phyloP scores from a whole-genome alignment of 1,140 invertebrate genomes.

The Streblospio benedicti region DNA sequence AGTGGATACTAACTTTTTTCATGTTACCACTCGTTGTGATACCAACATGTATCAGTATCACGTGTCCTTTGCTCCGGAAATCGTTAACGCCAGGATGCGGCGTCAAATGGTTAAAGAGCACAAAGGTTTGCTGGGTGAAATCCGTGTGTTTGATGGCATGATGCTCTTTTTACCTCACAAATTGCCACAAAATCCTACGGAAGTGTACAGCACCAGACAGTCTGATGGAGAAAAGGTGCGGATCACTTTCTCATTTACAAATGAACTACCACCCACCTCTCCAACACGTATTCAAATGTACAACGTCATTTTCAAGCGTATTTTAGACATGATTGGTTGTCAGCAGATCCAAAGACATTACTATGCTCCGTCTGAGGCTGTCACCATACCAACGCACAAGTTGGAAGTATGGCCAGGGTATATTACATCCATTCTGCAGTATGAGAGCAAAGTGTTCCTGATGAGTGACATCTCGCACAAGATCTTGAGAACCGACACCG shows the following conservation, averaged over 20 bases:
- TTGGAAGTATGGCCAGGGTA: conserved; percentile 80
- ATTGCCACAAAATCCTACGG: conserved; percentile 29
- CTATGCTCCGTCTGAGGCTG: conserved; percentile 59
- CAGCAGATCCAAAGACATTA: conserved; percentile 66
- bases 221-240: conserved; percentile 26
- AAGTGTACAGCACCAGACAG: conserved; percentile 24
- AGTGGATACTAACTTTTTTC: conserved; percentile 16
- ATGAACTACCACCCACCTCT: conserved; percentile 28
- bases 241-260: conserved; percentile 30
- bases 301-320: conserved; percentile 36
- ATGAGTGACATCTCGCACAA: conserved; percentile 75
- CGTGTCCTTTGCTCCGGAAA: conserved; percentile 66
- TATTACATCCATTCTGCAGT: conserved; percentile 71
- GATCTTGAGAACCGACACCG: conserved; percentile 66
- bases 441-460: conserved; percentile 73
- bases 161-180: conserved; percentile 30
- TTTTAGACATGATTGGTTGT: conserved; percentile 31
- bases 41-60: conserved; percentile 74
- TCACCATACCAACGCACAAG: conserved; percentile 36
- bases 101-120: conserved; percentile 56
- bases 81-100: conserved; percentile 57
- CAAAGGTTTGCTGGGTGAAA: conserved; percentile 43
- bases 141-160: conserved; percentile 37
- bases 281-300: conserved; percentile 31
- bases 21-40: conserved; percentile 56